phyloP scores from a whole-genome alignment of 1,140 invertebrate genomes.

The Formica selysi region DNA sequence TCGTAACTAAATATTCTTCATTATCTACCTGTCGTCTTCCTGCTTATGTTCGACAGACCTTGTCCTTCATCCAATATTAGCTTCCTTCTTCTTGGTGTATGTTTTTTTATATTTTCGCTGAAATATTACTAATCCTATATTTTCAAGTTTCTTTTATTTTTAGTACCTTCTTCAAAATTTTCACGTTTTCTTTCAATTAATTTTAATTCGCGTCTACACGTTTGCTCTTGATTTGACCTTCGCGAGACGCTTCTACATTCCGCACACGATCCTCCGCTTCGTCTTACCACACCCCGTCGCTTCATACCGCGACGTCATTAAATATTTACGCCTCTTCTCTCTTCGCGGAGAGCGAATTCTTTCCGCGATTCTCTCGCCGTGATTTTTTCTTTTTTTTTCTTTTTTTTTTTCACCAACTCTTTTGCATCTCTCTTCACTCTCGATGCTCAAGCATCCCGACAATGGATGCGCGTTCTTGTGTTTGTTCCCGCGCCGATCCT shows the following conservation, averaged over 20 bases:
- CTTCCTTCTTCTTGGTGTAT: not conserved
- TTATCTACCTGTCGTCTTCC: not conserved
- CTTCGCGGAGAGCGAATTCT: not conserved
- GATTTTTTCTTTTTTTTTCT: not conserved
- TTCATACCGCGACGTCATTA: constrained; percentile 37
- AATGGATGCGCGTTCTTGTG: not conserved
- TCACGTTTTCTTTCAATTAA: not conserved
- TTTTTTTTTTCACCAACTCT: not conserved
- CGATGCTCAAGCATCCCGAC: not conserved
- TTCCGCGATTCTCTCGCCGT: not conserved
- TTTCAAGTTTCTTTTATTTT: not conserved
- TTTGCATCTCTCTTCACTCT: not conserved
- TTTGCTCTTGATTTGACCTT: constrained; percentile 33
- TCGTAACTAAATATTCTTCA: constrained; percentile 19
- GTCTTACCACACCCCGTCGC: constrained; percentile 39
- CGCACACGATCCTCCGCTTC: constrained; percentile 28
- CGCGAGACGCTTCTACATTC: constrained; percentile 48
- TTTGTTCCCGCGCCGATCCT: constrained; percentile 27
- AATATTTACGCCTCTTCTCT: constrained; percentile 39
- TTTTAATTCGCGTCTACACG: not conserved
- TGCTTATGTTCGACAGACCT: too few species aligned
- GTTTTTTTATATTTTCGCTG: not conserved
- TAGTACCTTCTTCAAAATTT: not conserved
- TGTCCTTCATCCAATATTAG: not conserved
- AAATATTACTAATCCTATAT: not conserved